Percentiles rank a stretch among this genome's conserved stretches.
phyloP scores from a whole-genome alignment of 2,113 vertebrate genomes.

The Carettochelys insculpta region DNA sequence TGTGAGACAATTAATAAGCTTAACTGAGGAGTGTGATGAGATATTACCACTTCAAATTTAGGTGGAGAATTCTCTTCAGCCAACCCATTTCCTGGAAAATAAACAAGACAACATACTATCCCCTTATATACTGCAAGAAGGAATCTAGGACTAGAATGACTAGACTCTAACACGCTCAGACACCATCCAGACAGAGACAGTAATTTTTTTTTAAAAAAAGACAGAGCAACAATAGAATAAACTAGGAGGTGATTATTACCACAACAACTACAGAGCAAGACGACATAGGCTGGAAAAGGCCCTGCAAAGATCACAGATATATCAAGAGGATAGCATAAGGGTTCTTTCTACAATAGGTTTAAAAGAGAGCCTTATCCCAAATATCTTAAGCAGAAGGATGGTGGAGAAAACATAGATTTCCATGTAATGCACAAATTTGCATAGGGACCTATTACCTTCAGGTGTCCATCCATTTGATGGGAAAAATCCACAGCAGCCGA shows the following conservation, averaged over 20 bases:
- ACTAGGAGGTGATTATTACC: not conserved
- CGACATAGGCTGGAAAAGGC: not conserved
- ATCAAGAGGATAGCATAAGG: not conserved
- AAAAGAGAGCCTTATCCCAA: not conserved
- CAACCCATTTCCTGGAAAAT: not conserved
- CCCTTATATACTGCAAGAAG: not conserved
- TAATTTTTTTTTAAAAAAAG: not conserved
- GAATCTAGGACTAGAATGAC: not conserved
- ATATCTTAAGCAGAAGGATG: rapidly evolving
- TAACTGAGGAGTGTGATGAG: not conserved
- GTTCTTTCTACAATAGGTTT: not conserved
- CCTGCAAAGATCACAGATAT: not conserved
- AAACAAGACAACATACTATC: not conserved
- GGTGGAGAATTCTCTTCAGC: not conserved
- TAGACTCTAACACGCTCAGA: not conserved
- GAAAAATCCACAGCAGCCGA: no score
- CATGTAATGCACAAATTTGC: rapidly evolving
- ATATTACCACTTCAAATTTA: not conserved
- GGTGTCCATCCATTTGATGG: not conserved
- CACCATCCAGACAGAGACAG: not conserved
- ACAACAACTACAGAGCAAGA: not conserved
- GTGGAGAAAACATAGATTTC: not conserved
- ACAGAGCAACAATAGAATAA: conserved; percentile 33
- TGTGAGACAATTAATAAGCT: not conserved
- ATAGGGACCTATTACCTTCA: not conserved